phyloP scores from a whole-genome alignment of 1,140 invertebrate species.

The Bombus sylvicola region DNA sequence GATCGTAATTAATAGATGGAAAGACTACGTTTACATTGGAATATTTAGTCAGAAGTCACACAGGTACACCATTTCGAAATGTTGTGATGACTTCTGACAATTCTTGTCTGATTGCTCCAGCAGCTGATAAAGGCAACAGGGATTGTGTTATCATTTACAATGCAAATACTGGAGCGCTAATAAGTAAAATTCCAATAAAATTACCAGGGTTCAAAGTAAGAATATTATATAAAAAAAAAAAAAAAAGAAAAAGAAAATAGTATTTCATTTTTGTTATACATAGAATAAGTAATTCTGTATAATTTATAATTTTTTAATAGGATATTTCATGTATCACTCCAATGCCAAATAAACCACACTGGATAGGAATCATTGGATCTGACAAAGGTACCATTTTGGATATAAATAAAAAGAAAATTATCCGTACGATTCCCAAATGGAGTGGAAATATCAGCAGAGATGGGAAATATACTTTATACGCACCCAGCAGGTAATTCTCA shows the following conservation, averaged over 20 bases:
- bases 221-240: neutral
- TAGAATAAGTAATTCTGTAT: neutral
- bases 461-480: conserved; percentile 96
- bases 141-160: conserved; percentile 94
- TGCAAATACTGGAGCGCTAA: conserved; percentile 90
- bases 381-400: conserved; percentile 95
- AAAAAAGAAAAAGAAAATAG: neutral
- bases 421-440: conserved; percentile 91
- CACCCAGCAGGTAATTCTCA: conserved; percentile 87
- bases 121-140: conserved; percentile 91
- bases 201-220: conserved; percentile 86
- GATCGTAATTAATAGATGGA: conserved; percentile 85
- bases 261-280: neutral
- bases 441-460: conserved; percentile 92
- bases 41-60: conserved; percentile 87
- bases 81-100: conserved; percentile 92
- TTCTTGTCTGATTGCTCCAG: conserved; percentile 89
- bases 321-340: conserved; percentile 88
- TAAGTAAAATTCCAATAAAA: conserved; percentile 90
- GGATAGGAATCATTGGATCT: conserved; percentile 93
- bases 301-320: conserved; percentile 72
- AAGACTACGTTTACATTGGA: conserved; percentile 90
- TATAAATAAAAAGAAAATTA: conserved; percentile 90
- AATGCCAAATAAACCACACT: conserved; percentile 91
- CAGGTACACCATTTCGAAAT: conserved; percentile 87